These are phyloP conservation scores for Drosophila equinoxialis DNA, from an alignment of 1,140 invertebrate genomes.

Conservation along the genomic window DNA sequence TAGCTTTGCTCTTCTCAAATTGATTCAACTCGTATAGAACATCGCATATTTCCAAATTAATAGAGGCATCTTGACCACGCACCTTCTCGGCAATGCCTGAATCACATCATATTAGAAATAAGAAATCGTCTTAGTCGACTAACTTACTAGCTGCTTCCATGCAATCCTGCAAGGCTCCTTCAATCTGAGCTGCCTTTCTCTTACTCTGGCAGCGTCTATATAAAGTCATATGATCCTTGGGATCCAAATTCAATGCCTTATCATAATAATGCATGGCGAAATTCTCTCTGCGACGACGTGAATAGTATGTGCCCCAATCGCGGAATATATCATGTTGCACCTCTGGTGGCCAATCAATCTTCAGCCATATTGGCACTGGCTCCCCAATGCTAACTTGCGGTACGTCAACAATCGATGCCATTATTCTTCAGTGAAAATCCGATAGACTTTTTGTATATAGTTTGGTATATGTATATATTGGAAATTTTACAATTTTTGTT, in stretches of 20 bases:
- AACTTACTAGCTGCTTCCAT: constrained; percentile 56
- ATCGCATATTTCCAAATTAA: constrained; percentile 71
- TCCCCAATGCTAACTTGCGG: constrained; percentile 22
- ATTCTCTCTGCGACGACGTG: constrained; percentile 58
- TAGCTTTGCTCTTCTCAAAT: constrained; percentile 61
- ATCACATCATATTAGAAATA: background rate
- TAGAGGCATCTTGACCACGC: constrained; percentile 39
- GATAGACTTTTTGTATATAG: background rate
- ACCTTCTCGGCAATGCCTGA: constrained; percentile 34
- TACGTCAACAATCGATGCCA: constrained; percentile 60
- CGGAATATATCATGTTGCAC: constrained; percentile 62
- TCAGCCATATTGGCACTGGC: constrained; percentile 48
- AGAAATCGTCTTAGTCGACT: no score
- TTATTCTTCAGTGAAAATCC: constrained; percentile 7
- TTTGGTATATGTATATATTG: background rate
- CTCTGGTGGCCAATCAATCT: constrained; percentile 62
- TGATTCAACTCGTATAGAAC: constrained; percentile 74
- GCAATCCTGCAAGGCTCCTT: constrained; percentile 57
- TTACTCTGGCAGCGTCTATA: constrained; percentile 72
- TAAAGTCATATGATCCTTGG: constrained; percentile 51
- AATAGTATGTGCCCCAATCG: constrained; percentile 75
- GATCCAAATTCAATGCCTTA: constrained; percentile 58
- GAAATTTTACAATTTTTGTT: background rate
- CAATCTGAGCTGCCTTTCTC: constrained; percentile 62
- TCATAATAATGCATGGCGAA: constrained; percentile 67